Conservation (phyloP, 64 coral and sea anemone species). For the Cladopsammia gracilis region DNA sequence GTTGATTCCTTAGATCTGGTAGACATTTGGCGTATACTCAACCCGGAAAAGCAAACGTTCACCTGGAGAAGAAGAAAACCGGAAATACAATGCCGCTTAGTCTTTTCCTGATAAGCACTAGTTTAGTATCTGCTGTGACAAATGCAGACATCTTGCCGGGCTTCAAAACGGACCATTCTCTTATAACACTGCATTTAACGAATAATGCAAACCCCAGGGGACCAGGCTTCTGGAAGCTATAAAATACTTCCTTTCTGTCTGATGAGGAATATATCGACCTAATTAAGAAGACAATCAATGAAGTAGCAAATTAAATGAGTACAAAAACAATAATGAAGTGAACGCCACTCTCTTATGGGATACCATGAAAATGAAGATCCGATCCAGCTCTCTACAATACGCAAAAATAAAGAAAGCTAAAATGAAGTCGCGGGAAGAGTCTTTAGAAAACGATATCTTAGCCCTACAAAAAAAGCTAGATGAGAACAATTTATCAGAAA, state of each 20-base stretch:
- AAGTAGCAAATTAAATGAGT: neutral
- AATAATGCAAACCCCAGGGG: neutral
- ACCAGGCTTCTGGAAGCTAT: constrained; percentile 23
- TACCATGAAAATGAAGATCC: constrained; percentile 22
- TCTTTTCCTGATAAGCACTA: constrained; percentile 19
- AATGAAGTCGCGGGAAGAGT: neutral
- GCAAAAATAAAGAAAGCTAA: constrained; percentile 3
- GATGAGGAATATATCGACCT: neutral
- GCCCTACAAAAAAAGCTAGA: neutral
- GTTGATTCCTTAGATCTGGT: neutral
- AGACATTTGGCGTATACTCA: constrained; percentile 2
- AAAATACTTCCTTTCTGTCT: constrained; percentile 16
- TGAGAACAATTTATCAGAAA: neutral
- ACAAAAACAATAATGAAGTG: neutral
- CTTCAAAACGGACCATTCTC: constrained; percentile 34
- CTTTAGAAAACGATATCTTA: neutral
- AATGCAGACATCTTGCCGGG: constrained; percentile 22
- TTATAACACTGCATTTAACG: neutral
- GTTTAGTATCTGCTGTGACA: neutral
- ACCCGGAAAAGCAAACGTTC: neutral
- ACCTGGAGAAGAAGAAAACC: constrained; percentile 20
- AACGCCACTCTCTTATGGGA: constrained; percentile 1
- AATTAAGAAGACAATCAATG: constrained; percentile 3
- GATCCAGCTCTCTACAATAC: neutral
- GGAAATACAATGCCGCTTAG: constrained; percentile 22